A percentile compares a stretch with the other conserved stretches of the same genome.
These are phyloP conservation scores for Aplochiton taeniatus DNA, from an alignment of 2,797 vertebrate genomes.

Conservation along the genomic window DNA sequence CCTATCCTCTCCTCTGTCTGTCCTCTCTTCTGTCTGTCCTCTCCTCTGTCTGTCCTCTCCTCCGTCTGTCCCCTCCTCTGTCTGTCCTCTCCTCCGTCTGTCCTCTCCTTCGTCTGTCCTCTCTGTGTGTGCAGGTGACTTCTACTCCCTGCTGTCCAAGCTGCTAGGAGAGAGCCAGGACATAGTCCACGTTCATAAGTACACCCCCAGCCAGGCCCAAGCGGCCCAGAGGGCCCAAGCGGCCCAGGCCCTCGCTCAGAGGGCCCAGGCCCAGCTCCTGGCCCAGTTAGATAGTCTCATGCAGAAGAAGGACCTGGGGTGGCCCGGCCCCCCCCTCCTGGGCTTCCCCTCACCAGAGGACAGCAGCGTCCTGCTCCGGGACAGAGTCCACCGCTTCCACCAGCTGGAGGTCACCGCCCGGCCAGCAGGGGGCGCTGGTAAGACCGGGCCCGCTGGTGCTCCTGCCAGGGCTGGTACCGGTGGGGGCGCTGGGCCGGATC, in stretches of 20 bases:
- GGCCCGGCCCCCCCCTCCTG: slow-evolving; percentile 68
- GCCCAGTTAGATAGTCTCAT: slow-evolving; percentile 90
- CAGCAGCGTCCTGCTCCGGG: slow-evolving; percentile 68
- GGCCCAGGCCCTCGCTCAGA: slow-evolving; percentile 80
- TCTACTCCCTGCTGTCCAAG: slow-evolving; percentile 94
- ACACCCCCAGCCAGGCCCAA: slow-evolving; percentile 81
- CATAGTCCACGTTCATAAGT: slow-evolving; percentile 84
- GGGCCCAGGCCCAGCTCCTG: slow-evolving; percentile 83
- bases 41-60: slow-evolving; percentile 30
- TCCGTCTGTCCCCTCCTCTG: slow-evolving; percentile 27
- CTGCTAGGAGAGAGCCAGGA: slow-evolving; percentile 90
- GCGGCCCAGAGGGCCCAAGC: slow-evolving; percentile 76
- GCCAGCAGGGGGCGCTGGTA: slow-evolving; percentile 72
- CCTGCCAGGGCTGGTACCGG: slow-evolving; percentile 45
- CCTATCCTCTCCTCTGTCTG: background rate
- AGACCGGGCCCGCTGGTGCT: slow-evolving; percentile 52
- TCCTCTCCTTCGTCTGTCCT: slow-evolving; percentile 43
- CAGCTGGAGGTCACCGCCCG: slow-evolving; percentile 86
- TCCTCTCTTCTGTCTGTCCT: slow-evolving; percentile 1
- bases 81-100: slow-evolving; percentile 28
- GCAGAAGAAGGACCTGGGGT: slow-evolving; percentile 86
- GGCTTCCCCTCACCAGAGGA: no score
- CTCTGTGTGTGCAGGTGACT: slow-evolving; percentile 84
- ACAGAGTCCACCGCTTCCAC: slow-evolving; percentile 95
- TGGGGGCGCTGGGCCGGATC: slow-evolving; percentile 26